Evolutionary conservation across 2,113 vertebrate genomes (phyloP), one percentile per base, ranked within the genome.

Genomic region (Alouatta palliata): DNA sequence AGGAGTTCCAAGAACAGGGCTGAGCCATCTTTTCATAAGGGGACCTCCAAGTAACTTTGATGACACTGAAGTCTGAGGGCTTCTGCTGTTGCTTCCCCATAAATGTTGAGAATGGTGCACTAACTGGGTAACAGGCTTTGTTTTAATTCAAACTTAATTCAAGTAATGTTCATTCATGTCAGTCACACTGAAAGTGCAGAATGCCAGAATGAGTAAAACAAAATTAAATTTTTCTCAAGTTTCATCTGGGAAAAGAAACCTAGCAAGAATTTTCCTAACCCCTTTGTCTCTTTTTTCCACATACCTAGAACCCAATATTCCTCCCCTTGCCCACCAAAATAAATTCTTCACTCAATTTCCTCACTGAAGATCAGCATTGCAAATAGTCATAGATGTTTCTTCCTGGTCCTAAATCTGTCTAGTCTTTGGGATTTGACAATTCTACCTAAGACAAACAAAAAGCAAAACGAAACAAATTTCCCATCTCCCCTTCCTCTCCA

Each of bases 101-200:
- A 21, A 84, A 58, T n/a, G 25, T 85, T 83, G 43, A 54, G 4
- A 88, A 92, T 45, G n/a, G 5, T 40, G 37, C n/a, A 23, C 47
- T 45, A 64, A 64, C 32, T n/a, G 16, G 54, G 23, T 52, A 47
- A 92, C 32, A 52, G 19, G 6, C 35, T 90, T 87, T 91, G 66
- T 88, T 94, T 35, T 40, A 81, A 94, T 81, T 83, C 71, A 88
- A 56, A 89, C 88, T 96, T 87, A 90, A 90, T 45, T 87, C 49
- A 84, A 91, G 23, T 58, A 79, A 45, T 66, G 14, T 52, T 61
- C 84, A 80, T 85, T 94, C 61, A 96, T 84, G 95, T 94, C 87
- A 75, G 54, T 45, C 80, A 82, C 23, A 66, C 3, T 64, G 47
- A 96, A 93, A 93, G 47, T 6, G 30, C 27, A n/a, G 14, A 80